Conservation (phyloP, 2,797 vertebrate species). For the Merluccius polli region DNA sequence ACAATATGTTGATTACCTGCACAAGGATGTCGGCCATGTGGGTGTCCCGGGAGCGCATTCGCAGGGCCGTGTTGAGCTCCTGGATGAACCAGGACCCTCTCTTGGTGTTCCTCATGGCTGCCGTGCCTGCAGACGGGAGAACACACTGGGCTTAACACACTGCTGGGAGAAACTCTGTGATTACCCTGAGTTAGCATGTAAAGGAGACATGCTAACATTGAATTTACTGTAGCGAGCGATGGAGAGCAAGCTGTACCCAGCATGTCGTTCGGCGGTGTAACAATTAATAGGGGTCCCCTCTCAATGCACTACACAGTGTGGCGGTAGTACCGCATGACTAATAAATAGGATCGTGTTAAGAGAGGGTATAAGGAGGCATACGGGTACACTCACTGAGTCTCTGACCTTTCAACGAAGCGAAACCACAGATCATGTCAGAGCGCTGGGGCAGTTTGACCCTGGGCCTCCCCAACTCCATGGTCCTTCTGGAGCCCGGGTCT, state of each 20-base stretch:
- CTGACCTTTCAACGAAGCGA: constrained; percentile 92
- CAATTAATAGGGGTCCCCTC: no score
- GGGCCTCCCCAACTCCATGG: constrained; percentile 67
- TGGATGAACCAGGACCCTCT: constrained; percentile 95
- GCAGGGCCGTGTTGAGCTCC: constrained; percentile 83
- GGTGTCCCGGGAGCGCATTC: constrained; percentile 78
- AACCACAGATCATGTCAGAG: constrained; percentile 97
- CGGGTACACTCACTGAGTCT: constrained; percentile 53
- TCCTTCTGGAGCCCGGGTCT: constrained; percentile 58
- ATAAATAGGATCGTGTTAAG: no score
- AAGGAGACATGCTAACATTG: not conserved
- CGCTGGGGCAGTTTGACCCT: constrained; percentile 86
- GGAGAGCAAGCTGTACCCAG: no score
- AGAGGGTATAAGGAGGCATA: not conserved
- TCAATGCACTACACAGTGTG: no score
- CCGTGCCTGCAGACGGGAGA: constrained; percentile 75
- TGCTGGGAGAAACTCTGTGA: not conserved
- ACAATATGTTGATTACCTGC: constrained; percentile 84
- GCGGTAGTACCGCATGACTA: no score
- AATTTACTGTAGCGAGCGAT: no score
- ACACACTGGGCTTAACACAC: constrained; percentile 2
- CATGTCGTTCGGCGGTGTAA: no score
- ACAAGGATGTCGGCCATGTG: constrained; percentile 94
- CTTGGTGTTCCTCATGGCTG: constrained; percentile 95
- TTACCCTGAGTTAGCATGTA: not conserved